A percentile compares a stretch with the other conserved stretches of the same genome.
phyloP scores from a whole-genome alignment of 2,797 vertebrate species.

The Sebastes hopkinsi region DNA sequence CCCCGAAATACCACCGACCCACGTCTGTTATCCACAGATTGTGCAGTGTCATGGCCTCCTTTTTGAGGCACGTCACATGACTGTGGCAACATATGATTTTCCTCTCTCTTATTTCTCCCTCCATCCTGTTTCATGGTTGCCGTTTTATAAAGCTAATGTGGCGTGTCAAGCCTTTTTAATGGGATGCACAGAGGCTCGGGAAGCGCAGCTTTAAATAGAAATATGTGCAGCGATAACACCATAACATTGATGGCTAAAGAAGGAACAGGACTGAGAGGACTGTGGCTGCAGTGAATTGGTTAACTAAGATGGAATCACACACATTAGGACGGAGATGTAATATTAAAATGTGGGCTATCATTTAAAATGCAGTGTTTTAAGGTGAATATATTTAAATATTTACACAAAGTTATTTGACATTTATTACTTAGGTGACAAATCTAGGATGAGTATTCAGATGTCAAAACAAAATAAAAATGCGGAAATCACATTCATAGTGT shows the following conservation, averaged over 20 bases:
- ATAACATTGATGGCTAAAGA: constrained; percentile 51
- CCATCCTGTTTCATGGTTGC: constrained; percentile 57
- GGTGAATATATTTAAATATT: not conserved
- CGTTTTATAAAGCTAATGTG: constrained; percentile 90
- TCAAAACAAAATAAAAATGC: not conserved
- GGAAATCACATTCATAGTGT: not conserved
- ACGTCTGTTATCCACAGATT: constrained; percentile 45
- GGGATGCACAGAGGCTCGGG: constrained; percentile 86
- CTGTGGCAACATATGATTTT: constrained; percentile 60
- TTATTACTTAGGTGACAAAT: not conserved
- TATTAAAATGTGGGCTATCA: not conserved
- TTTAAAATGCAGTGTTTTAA: constrained; percentile 4
- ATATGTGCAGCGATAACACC: constrained; percentile 73
- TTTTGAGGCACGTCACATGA: constrained; percentile 52
- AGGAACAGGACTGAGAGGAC: constrained; percentile 14
- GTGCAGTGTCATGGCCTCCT: constrained; percentile 55
- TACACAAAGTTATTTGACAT: not conserved
- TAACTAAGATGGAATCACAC: constrained; percentile 54
- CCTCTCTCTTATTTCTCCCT: constrained; percentile 48
- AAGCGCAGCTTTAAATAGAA: constrained; percentile 90
- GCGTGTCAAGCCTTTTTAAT: constrained; percentile 91
- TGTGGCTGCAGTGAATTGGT: constrained; percentile 65
- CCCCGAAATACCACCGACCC: constrained; percentile 44
- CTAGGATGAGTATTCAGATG: not conserved
- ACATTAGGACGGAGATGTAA: not conserved